Percentiles rank a stretch among this genome's conserved stretches.
These are phyloP conservation scores for Thalassarche chlororhynchos DNA, from an alignment of 2,113 vertebrate genomes.

Conservation along the genomic window DNA sequence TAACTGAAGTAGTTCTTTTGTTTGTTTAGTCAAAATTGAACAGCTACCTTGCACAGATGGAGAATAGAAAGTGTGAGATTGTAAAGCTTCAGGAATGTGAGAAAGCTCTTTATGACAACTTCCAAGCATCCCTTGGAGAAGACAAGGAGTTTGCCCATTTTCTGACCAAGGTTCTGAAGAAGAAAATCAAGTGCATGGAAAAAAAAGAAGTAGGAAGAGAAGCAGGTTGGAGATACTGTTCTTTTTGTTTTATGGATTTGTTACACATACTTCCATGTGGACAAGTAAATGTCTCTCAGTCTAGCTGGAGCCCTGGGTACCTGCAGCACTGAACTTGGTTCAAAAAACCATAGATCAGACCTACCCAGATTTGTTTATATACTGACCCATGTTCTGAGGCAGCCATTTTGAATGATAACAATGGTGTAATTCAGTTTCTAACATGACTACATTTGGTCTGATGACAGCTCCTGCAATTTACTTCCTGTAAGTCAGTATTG, in stretches of 20 bases:
- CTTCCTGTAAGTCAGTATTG: background rate
- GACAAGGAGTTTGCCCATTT: slow-evolving; percentile 85
- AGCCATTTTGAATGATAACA: background rate
- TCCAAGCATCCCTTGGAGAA: slow-evolving; percentile 84
- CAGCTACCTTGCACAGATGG: slow-evolving; percentile 78
- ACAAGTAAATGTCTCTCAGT: background rate
- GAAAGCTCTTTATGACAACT: slow-evolving; percentile 75
- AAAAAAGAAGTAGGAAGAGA: slow-evolving; percentile 69
- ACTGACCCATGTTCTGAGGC: background rate
- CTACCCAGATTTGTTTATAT: background rate
- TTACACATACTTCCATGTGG: background rate
- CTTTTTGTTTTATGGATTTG: background rate
- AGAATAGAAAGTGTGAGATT: slow-evolving; percentile 80
- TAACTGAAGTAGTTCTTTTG: background rate
- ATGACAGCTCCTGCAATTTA: background rate
- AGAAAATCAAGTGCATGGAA: slow-evolving; percentile 79
- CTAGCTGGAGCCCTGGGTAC: background rate
- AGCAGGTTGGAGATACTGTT: slow-evolving; percentile 68
- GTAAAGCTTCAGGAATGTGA: slow-evolving; percentile 81
- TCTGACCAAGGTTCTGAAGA: slow-evolving; percentile 86
- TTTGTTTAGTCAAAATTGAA: slow-evolving; percentile 70
- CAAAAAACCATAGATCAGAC: background rate
- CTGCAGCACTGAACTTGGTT: background rate
- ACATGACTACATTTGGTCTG: background rate
- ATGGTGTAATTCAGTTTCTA: background rate